These are phyloP conservation scores for Vulpes vulpes DNA, from an alignment of 2,113 vertebrate genomes.

Conservation along the genomic window DNA sequence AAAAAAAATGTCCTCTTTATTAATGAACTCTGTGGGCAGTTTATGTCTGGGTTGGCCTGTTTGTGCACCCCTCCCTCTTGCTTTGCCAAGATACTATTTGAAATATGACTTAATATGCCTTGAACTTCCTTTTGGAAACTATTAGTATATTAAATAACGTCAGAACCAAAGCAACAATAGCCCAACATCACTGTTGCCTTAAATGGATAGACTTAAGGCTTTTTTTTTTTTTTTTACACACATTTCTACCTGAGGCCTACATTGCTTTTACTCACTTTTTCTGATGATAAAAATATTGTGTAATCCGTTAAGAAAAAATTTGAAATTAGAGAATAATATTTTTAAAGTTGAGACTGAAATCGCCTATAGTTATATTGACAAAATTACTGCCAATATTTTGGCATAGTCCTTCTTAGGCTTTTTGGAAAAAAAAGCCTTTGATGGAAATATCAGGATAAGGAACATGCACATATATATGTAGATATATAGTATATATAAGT, in stretches of 20 bases:
- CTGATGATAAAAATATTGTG: conserved; percentile 37
- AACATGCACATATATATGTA: too few species aligned
- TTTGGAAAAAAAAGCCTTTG: background rate
- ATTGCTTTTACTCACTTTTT: conserved; percentile 45
- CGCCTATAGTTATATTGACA: background rate
- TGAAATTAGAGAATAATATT: background rate
- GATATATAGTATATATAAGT: too few species aligned
- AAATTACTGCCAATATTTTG: conserved; percentile 11
- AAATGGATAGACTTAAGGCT: background rate
- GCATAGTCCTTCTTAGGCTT: background rate
- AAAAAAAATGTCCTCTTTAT: conserved; percentile 31
- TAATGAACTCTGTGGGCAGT: conserved; percentile 1
- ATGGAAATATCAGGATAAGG: too few species aligned
- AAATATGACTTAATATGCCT: conserved; percentile 57
- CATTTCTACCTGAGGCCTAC: background rate
- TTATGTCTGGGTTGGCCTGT: background rate
- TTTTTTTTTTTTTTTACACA: conserved; percentile 29
- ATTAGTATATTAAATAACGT: conserved; percentile 26
- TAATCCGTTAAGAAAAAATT: background rate
- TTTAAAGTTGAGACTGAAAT: conserved; percentile 34
- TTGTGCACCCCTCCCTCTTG: background rate
- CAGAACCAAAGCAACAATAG: conserved; percentile 36
- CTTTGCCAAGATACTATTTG: conserved; percentile 59
- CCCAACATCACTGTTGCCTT: background rate
- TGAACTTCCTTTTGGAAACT: conserved; percentile 53